Evolutionary conservation across 2,888 invertebrate species (phyloP), one percentile per base, ranked within the genome.

Genomic region (Spodoptera picta): DNA sequence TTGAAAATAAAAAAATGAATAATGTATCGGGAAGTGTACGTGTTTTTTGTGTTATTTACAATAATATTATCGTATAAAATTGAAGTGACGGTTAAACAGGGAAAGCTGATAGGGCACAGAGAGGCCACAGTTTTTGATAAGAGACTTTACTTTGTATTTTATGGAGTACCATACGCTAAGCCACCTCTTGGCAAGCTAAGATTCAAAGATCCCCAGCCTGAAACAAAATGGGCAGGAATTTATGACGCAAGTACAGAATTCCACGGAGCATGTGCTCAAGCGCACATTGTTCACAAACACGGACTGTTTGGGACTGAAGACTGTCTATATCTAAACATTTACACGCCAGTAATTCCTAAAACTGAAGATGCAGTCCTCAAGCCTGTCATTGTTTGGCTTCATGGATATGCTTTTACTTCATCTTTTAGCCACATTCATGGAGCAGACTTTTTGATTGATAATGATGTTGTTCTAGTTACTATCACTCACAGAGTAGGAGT

Each of bases 321-420:
- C 81, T 97, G 97, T 76, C 93, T 97, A 0, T 95, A 95, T 77
- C 79, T 97, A n/a, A 97, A 97, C 83, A 95, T 97, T 6, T 97
- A 95, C 81, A 95, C 96, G 6, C 96, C 96, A 1, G 83, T 84
- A 61, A 77, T 95, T 65, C 87, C 88, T 0, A 88, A 85, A 51
- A 48, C 43, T 11, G 66, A 65, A 36, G 73, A 69, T 14, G 61
- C 66, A 14, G 60, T 67, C 10, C 61, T 74, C 10, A 90, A 85
- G 72, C 73, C 94, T 7, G 90, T 93, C 1, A 82, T 94, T 48
- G 87, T 95, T 12, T 95, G 91, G 91, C 85, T 94, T 49, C 95
- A 95, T 69, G 95, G 95, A 12, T 92, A 93, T 59, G 91, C 89
- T 1, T 95, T 93, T 48, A 79, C 90, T 27, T 87, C 93, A 2